These are phyloP conservation scores for Lycaena phlaeas DNA, from an alignment of 2,888 invertebrate species.

Conservation along the genomic window DNA sequence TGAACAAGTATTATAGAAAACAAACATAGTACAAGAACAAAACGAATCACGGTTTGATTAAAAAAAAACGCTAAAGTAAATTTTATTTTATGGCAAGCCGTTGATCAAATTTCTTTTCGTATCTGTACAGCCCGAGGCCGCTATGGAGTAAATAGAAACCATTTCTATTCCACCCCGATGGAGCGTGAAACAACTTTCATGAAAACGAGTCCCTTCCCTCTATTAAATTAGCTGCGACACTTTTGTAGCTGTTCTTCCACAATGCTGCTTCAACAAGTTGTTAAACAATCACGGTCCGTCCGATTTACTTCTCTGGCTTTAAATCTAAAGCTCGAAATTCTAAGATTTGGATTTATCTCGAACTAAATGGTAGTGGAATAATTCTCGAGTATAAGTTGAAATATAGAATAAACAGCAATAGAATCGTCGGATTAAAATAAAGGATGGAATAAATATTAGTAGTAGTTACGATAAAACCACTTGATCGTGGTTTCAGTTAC, in stretches of 20 bases:
- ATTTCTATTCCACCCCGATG: conserved; percentile 11
- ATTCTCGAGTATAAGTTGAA: too few species aligned
- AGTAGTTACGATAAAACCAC: too few species aligned
- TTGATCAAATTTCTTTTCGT: conserved; percentile 8
- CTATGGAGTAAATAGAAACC: conserved; percentile 15
- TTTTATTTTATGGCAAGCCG: conserved; percentile 8
- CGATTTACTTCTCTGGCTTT: neutral
- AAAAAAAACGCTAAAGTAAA: conserved; percentile 5
- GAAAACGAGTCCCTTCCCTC: conserved; percentile 12
- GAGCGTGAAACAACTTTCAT: conserved; percentile 16
- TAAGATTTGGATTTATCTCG: too few species aligned
- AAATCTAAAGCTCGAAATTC: too few species aligned
- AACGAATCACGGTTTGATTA: neutral
- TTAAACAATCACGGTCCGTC: neutral
- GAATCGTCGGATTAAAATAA: too few species aligned
- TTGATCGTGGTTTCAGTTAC: neutral
- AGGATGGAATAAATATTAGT: too few species aligned
- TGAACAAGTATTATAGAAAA: too few species aligned
- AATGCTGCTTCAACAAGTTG: conserved; percentile 9
- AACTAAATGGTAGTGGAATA: too few species aligned
- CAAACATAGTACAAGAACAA: too few species aligned
- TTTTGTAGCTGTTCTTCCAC: conserved; percentile 5
- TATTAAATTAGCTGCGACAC: conserved; percentile 11
- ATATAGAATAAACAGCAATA: too few species aligned
- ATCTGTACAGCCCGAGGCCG: conserved; percentile 9